phyloP scores from a whole-genome alignment of 1,140 invertebrate genomes.

The Bacillus rossius region DNA sequence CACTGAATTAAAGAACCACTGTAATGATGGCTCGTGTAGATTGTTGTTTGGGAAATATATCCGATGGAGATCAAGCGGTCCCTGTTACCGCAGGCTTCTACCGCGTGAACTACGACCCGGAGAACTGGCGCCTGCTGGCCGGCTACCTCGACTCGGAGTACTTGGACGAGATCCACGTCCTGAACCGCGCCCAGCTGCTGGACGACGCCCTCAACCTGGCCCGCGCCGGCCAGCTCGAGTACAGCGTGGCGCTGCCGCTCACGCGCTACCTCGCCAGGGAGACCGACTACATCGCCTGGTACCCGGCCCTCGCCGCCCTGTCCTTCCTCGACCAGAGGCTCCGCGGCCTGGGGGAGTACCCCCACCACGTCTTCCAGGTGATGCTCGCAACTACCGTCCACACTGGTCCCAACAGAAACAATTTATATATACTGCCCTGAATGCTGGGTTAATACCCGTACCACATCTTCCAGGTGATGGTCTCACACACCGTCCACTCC shows the following conservation, averaged over 20 bases:
- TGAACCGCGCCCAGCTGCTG: slow-evolving; percentile 82
- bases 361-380: slow-evolving; percentile 29
- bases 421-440: too few relatives aligned
- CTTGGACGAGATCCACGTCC: slow-evolving; percentile 48
- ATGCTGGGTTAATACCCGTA: too few relatives aligned
- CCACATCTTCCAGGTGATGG: too few relatives aligned
- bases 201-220: slow-evolving; percentile 85
- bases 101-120: slow-evolving; percentile 72
- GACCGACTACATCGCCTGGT: slow-evolving; percentile 73
- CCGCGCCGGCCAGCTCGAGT: slow-evolving; percentile 55
- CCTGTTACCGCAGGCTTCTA: slow-evolving; percentile 57
- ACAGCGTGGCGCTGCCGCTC: slow-evolving; percentile 63
- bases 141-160: slow-evolving; percentile 51
- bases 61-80: slow-evolving; percentile 18
- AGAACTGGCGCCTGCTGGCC: slow-evolving; percentile 71
- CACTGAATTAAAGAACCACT: too few relatives aligned
- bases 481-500: too few relatives aligned
- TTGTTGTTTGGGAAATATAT: slow-evolving; percentile 33
- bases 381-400: too few relatives aligned
- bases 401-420: too few relatives aligned
- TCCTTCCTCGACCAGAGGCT: slow-evolving; percentile 69
- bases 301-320: slow-evolving; percentile 60
- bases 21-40: too few relatives aligned
- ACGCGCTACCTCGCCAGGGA: slow-evolving; percentile 69
- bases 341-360: slow-evolving; percentile 60